phyloP scores from a whole-genome alignment of 2,888 invertebrate genomes.

The Phyllotreta cruciferae region DNA sequence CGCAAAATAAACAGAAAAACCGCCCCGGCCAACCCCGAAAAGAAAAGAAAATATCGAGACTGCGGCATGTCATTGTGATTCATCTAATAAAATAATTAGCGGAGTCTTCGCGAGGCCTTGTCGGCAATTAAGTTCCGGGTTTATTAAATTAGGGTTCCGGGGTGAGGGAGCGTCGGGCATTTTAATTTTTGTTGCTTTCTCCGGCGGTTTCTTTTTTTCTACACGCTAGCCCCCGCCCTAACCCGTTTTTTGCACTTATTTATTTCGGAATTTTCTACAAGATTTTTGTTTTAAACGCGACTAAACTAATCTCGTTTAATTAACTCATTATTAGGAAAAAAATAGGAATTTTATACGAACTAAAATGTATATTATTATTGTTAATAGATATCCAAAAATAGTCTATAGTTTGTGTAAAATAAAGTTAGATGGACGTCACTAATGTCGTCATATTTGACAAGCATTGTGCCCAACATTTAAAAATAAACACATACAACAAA shows the following conservation, averaged over 20 bases:
- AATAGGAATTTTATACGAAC: no score
- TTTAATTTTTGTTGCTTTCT: slow-evolving; percentile 54
- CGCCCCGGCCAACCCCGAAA: neutral
- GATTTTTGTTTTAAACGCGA: no score
- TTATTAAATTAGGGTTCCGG: slow-evolving; percentile 55
- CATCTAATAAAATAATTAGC: slow-evolving; percentile 58
- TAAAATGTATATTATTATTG: no score
- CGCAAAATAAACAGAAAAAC: slow-evolving; percentile 20
- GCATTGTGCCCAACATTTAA: no score
- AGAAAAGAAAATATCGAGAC: slow-evolving; percentile 39
- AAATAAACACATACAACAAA: no score
- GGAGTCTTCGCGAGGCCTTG: slow-evolving; percentile 43
- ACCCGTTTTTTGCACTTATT: neutral
- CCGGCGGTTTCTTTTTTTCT: slow-evolving; percentile 41
- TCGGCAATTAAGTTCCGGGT: slow-evolving; percentile 55
- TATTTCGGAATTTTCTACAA: neutral
- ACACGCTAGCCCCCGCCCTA: neutral
- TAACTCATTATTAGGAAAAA: no score
- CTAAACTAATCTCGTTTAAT: no score
- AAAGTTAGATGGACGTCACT: no score
- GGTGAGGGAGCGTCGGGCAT: slow-evolving; percentile 56
- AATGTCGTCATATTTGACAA: no score
- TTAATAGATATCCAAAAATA: no score
- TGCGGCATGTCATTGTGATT: slow-evolving; percentile 51
- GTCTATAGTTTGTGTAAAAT: no score